phyloP scores from a whole-genome alignment of 2,888 invertebrate genomes.

The Camptogramma bilineatum region DNA sequence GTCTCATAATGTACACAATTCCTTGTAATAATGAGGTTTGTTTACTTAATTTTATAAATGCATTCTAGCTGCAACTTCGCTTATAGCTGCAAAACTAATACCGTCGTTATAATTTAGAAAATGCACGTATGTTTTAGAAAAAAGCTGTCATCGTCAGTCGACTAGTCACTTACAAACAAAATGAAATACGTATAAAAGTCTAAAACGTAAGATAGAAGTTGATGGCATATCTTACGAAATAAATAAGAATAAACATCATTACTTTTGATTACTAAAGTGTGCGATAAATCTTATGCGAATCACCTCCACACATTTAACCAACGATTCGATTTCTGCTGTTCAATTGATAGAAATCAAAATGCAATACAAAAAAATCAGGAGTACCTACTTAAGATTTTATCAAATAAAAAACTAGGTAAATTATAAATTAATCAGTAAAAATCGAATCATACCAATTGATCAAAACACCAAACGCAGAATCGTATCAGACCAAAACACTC shows the following conservation, averaged over 20 bases:
- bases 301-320: constrained; percentile 7
- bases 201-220: constrained; percentile 19
- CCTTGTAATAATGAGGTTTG: constrained; percentile 68
- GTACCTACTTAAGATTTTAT: not conserved
- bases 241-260: constrained; percentile 36
- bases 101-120: constrained; percentile 15
- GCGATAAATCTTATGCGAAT: constrained; percentile 24
- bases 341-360: not conserved
- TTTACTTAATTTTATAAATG: constrained; percentile 64
- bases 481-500: constrained; percentile 23
- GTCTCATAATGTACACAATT: constrained; percentile 79
- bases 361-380: not conserved
- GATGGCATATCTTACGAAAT: constrained; percentile 35
- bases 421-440: constrained; percentile 31
- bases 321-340: constrained; percentile 35
- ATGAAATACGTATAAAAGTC: constrained; percentile 26
- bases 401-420: constrained; percentile 8
- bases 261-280: constrained; percentile 18
- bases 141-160: constrained; percentile 45
- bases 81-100: constrained; percentile 27
- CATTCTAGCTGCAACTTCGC: constrained; percentile 45
- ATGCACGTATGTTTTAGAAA: constrained; percentile 38
- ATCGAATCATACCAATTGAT: constrained; percentile 33
- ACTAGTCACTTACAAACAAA: constrained; percentile 42
- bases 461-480: constrained; percentile 21